These are phyloP conservation scores for Alloscopus bannaensis DNA, from an alignment of 2,888 invertebrate genomes.

Conservation along the genomic window DNA sequence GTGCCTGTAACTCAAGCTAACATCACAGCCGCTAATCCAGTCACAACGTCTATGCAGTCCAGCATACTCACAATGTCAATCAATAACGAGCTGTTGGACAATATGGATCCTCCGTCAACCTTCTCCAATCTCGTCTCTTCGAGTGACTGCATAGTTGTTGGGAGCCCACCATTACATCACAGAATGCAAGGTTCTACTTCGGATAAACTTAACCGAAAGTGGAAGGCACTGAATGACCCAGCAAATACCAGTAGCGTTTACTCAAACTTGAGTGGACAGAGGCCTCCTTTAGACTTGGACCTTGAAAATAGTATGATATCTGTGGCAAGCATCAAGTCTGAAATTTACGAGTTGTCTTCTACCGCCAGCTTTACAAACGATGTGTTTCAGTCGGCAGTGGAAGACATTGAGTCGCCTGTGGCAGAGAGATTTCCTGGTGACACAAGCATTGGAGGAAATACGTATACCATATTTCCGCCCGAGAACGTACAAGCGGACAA, in stretches of 20 bases:
- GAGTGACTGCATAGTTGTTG: constrained; percentile 55
- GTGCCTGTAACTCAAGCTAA: neutral
- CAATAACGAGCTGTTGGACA: constrained; percentile 55
- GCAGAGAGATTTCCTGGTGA: constrained; percentile 43
- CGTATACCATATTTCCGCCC: constrained; percentile 68
- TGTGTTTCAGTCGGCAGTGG: constrained; percentile 63
- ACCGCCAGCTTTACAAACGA: constrained; percentile 54
- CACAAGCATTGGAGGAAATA: constrained; percentile 62
- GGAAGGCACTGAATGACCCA: constrained; percentile 55
- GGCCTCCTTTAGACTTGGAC: constrained; percentile 68
- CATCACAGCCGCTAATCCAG: neutral
- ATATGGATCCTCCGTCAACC: constrained; percentile 67
- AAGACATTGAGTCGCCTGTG: constrained; percentile 45
- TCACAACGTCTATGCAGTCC: constrained; percentile 51
- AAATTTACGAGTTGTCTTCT: constrained; percentile 65
- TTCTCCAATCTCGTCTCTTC: constrained; percentile 66
- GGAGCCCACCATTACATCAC: constrained; percentile 50
- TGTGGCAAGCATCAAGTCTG: constrained; percentile 71
- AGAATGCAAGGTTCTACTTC: constrained; percentile 46
- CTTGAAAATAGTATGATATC: constrained; percentile 72
- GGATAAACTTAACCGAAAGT: constrained; percentile 59
- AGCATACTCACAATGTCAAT: constrained; percentile 51
- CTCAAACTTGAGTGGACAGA: constrained; percentile 67
- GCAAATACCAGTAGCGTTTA: constrained; percentile 58
- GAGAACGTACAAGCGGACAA: constrained; percentile 49